A percentile compares a stretch with the other conserved stretches of the same genome.
Conservation (phyloP, 2,113 vertebrate species). For the Mirounga angustirostris region DNA sequence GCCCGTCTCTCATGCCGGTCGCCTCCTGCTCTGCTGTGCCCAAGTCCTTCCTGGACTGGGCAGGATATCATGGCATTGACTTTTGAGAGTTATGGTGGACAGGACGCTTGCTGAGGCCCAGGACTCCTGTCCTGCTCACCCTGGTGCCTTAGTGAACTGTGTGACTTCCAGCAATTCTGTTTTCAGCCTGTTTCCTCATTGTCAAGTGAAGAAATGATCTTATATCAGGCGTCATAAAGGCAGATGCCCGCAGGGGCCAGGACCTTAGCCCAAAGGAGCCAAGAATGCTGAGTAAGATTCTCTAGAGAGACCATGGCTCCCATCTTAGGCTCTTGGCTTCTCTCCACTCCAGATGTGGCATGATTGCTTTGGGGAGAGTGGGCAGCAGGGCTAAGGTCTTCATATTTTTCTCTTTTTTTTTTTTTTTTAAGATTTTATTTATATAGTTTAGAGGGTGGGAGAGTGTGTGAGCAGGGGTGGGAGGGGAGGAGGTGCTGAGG, state of each 20-base stretch:
- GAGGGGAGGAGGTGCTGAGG: too few relatives aligned
- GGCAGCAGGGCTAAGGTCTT: background rate
- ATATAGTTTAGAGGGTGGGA: background rate
- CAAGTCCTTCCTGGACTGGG: background rate
- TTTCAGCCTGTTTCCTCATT: background rate
- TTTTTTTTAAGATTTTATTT: background rate
- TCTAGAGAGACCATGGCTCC: background rate
- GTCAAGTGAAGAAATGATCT: background rate
- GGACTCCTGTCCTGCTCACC: background rate
- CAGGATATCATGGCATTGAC: too few relatives aligned
- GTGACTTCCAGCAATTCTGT: background rate
- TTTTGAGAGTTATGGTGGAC: background rate
- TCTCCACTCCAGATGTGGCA: rapidly evolving
- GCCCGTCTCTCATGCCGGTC: background rate
- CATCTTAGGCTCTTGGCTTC: background rate
- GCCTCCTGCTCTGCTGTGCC: background rate
- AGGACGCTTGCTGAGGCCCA: background rate
- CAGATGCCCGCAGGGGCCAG: background rate
- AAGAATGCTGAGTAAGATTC: background rate
- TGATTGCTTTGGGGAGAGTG: background rate
- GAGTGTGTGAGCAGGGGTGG: too few relatives aligned
- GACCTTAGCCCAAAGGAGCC: background rate
- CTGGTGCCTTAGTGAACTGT: background rate
- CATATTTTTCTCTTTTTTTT: background rate
- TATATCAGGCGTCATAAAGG: background rate